Evolutionary conservation across 2,113 vertebrate species (phyloP), one percentile per base, ranked within the genome.

Genomic region (Tamias sibiricus): DNA sequence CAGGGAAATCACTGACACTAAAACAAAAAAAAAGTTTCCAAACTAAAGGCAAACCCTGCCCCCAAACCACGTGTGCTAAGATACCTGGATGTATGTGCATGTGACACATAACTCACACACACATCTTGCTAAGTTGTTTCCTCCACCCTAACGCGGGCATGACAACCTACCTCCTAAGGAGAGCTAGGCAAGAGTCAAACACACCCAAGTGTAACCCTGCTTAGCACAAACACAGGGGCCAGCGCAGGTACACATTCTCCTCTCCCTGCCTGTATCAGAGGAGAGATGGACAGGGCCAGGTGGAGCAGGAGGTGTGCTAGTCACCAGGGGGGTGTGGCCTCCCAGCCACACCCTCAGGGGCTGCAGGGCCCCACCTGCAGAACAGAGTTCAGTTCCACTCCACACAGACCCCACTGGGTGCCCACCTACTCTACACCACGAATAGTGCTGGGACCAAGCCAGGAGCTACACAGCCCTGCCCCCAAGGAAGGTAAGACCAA

Each of bases 391-490:
- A 2, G 20, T 8, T 14, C 14, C 37, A 30, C 2, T 49, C 71
- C 16, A 3, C 4, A 28, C 28, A 8, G 10, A 3, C 40, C 1
- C 72, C 16, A 0, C 16, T 0, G 3, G 20, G 35, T 0, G 0
- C 66, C 3, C 1, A 11, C 8, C 8, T 24, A 26, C 64, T 44
- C 14, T 0, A 1, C 4, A 26, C 35, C 13, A 13, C 0, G 22
- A 13, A 4, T 26, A 9, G 68, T 2, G 6, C 9, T 0, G 22
- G 26, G 0, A 1, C 54, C 24, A 4, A 0, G 3, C 2, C 24
- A 2, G 37, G 5, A 42, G 22, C 57, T 20, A 24, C 14, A 47
- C 40, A 8, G 37, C 11, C 12, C 79, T 17, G 26, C n/a, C 20
- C 62, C 22, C 8, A 2, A 1, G 24, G 44, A 19, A 32, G 6